Percentiles rank a stretch among this genome's conserved stretches.
Evolutionary conservation across 2,888 invertebrate genomes (phyloP).

Genomic region (Oxyscelio sp.): DNA sequence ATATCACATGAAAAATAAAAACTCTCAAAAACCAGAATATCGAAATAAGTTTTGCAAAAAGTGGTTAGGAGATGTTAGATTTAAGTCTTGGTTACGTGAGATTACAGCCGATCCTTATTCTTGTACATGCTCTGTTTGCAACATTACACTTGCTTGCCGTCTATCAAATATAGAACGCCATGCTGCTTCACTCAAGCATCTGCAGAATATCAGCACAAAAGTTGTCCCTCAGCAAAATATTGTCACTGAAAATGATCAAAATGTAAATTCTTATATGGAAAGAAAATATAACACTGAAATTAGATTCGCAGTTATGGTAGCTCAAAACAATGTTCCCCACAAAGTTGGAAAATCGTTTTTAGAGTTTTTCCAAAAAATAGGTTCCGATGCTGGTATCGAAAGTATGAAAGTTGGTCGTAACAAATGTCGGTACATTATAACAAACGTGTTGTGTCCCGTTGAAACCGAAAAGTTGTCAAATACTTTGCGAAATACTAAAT

Average conservation of each 20-base stretch:
- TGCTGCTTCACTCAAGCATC: not conserved
- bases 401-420: conserved; percentile 3
- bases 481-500: conserved; percentile 31
- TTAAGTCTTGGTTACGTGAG: conserved; percentile 4
- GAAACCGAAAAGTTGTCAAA: conserved; percentile 9
- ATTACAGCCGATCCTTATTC: conserved; percentile 4
- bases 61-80: not conserved
- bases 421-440: conserved; percentile 13
- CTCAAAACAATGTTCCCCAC: not conserved
- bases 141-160: not conserved
- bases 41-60: not conserved
- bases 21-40: not conserved
- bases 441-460: conserved; percentile 20
- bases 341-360: not conserved
- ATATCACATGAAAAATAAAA: not conserved
- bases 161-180: conserved; percentile 14
- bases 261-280: too few species aligned
- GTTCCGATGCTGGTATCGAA: not conserved
- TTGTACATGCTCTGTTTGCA: conserved; percentile 3
- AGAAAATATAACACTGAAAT: conserved; percentile 13
- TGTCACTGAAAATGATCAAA: too few species aligned
- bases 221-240: too few species aligned
- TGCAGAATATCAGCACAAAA: too few species aligned
- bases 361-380: not conserved
- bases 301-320: conserved; percentile 11